phyloP scores from a whole-genome alignment of 2,113 vertebrate species.

The Nothobranchius furzeri region DNA sequence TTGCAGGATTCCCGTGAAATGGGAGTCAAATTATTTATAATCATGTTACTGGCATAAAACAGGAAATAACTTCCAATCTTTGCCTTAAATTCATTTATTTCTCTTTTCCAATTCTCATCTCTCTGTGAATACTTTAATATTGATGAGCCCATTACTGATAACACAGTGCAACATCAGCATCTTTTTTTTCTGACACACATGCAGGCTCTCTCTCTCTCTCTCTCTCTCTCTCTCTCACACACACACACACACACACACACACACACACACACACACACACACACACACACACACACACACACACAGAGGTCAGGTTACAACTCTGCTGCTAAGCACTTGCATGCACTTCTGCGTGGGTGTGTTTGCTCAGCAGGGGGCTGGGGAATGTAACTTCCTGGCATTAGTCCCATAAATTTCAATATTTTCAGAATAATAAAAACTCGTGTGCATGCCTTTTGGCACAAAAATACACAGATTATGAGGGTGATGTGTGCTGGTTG shows the following conservation, averaged over 20 bases:
- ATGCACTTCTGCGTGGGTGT: conserved; percentile 30
- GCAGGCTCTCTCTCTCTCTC: too few species aligned
- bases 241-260: conserved; percentile 17
- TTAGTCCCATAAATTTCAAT: conserved; percentile 53
- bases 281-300: conserved; percentile 19
- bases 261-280: too few species aligned
- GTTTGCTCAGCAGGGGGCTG: conserved; percentile 32
- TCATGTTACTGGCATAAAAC: too few species aligned
- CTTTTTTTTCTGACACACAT: conserved; percentile 17
- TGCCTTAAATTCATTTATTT: conserved; percentile 16
- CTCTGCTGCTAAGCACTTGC: conserved; percentile 37
- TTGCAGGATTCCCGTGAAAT: too few species aligned
- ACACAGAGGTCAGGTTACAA: conserved; percentile 63
- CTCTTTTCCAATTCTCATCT: conserved; percentile 7
- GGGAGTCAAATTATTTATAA: too few species aligned
- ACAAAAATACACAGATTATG: conserved; percentile 16
- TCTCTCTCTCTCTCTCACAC: conserved; percentile 18
- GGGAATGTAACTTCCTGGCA: conserved; percentile 53
- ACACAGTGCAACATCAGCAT: conserved; percentile 72
- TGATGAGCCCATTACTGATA: conserved; percentile 78
- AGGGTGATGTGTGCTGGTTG: conserved; percentile 13
- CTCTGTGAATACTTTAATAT: conserved; percentile 75
- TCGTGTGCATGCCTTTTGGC: not conserved
- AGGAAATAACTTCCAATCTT: conserved; percentile 7
- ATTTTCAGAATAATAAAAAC: conserved; percentile 37